These are phyloP conservation scores for Bugulina stolonifera DNA, from an alignment of 2,888 invertebrate species.

Conservation along the genomic window DNA sequence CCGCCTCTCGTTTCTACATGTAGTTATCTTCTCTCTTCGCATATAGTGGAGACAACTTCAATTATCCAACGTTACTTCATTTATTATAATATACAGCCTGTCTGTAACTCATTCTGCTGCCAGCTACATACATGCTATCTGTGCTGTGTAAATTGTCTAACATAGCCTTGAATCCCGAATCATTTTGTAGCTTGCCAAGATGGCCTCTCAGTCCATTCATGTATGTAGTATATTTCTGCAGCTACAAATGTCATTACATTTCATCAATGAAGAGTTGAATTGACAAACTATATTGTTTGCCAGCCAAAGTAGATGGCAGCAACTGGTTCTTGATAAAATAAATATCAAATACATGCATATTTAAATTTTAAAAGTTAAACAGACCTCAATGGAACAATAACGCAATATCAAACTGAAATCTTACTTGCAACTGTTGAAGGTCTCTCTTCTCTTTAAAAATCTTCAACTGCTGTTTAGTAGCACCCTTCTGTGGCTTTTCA, in stretches of 20 bases:
- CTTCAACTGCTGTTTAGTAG: not conserved
- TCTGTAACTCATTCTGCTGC: slow-evolving; percentile 4
- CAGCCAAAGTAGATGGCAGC: not conserved
- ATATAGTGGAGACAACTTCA: no score
- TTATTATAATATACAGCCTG: not conserved
- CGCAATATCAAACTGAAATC: no score
- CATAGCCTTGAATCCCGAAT: not conserved
- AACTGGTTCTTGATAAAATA: not conserved
- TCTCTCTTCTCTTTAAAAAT: not conserved
- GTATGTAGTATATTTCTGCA: slow-evolving; percentile 13
- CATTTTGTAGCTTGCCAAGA: not conserved
- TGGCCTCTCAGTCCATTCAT: not conserved
- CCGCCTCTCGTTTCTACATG: no score
- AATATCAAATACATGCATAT: not conserved
- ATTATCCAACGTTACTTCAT: no score
- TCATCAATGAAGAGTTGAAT: not conserved
- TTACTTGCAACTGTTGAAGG: not conserved
- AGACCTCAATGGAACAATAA: no score
- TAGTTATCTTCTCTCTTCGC: no score
- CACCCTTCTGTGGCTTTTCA: not conserved
- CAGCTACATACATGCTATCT: not conserved
- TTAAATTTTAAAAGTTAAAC: no score
- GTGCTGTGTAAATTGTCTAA: no score
- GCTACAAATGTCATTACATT: not conserved
- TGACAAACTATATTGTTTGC: not conserved